Percentiles rank a stretch among this genome's conserved stretches.
Conservation (phyloP, 2,113 vertebrate species). For the Hippocampus comes region DNA sequence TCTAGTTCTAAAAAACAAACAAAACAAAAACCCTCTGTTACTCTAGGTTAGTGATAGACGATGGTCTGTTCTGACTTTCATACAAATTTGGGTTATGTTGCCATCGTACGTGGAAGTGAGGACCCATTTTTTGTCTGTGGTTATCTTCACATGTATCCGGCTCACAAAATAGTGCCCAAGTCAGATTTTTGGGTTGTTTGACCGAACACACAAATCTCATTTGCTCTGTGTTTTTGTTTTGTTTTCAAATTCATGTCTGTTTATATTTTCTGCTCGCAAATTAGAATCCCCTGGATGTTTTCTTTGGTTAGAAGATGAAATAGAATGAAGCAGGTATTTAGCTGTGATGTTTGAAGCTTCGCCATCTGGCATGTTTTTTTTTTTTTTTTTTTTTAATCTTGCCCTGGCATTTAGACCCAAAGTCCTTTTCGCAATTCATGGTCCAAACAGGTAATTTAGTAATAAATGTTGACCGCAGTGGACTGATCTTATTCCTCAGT, state of each 20-base stretch:
- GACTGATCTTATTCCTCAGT: constrained; percentile 47
- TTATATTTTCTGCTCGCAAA: constrained; percentile 43
- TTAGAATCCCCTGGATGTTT: constrained; percentile 63
- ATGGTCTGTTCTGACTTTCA: neutral
- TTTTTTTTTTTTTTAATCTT: constrained; percentile 41
- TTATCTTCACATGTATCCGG: no score
- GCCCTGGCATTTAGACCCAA: constrained; percentile 58
- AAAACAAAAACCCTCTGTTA: no score
- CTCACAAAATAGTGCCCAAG: no score
- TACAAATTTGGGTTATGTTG: neutral
- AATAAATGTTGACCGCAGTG: constrained; percentile 54
- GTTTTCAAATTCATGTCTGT: constrained; percentile 14
- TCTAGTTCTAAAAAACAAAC: no score
- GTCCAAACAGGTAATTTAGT: constrained; percentile 45
- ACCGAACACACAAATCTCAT: neutral
- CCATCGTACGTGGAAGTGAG: neutral
- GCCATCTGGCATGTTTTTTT: constrained; percentile 56
- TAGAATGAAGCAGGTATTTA: constrained; percentile 53
- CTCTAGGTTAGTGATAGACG: neutral
- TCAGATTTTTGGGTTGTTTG: neutral
- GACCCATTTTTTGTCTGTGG: no score
- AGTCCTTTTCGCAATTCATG: constrained; percentile 60
- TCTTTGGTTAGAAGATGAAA: constrained; percentile 46
- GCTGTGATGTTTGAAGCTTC: constrained; percentile 65
- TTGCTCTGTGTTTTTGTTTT: neutral